phyloP scores from a whole-genome alignment of 2,113 vertebrate species.

The Coptodon bakossiorum region DNA sequence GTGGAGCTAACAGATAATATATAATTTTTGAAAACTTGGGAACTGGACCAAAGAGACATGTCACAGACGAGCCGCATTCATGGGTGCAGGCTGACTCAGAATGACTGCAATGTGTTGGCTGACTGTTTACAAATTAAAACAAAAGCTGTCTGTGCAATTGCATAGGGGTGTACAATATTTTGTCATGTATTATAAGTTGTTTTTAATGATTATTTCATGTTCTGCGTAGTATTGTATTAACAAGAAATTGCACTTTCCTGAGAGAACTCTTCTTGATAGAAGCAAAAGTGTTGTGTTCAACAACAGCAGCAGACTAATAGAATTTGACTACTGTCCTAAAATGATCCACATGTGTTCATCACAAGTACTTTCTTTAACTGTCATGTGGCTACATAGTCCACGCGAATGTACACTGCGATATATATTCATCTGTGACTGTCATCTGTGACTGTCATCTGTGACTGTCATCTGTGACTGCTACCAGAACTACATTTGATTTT shows the following conservation, averaged over 20 bases:
- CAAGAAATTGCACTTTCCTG: not conserved
- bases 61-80: not conserved
- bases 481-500: not conserved
- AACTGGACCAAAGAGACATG: not conserved
- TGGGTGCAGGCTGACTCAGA: not conserved
- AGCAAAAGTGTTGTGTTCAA: not conserved
- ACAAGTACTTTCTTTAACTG: not conserved
- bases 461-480: not conserved
- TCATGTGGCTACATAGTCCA: not conserved
- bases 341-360: not conserved
- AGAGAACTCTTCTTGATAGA: not conserved
- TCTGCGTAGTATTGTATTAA: not conserved
- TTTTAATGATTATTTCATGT: not conserved
- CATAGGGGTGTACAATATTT: not conserved
- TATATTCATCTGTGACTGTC: not conserved
- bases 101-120: not conserved
- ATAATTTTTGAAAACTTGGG: not conserved
- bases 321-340: not conserved
- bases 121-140: not conserved
- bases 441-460: not conserved
- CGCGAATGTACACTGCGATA: not conserved
- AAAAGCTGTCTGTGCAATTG: not conserved
- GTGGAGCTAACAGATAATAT: not conserved
- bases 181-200: not conserved
- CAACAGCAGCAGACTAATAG: not conserved